These are phyloP conservation scores for Dysidea cf. avara DNA, from an alignment of 37 sponge, comb jelly and placozoan species.

Conservation along the genomic window DNA sequence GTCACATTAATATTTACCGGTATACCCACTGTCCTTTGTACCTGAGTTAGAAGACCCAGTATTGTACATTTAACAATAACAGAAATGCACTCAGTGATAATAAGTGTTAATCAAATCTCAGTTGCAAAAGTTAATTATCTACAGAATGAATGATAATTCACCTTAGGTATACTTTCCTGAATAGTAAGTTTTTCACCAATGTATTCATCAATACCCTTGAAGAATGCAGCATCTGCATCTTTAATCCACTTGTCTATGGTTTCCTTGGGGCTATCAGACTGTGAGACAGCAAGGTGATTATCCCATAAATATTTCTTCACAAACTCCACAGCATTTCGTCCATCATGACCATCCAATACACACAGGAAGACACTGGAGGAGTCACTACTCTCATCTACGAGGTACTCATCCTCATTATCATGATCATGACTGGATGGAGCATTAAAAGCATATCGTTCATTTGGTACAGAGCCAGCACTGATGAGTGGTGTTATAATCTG, in stretches of 20 bases:
- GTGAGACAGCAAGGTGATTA: no score
- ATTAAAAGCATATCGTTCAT: constrained; percentile 52
- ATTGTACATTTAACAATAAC: no score
- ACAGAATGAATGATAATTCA: no score
- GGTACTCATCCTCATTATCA: constrained; percentile 50
- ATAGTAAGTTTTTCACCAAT: constrained; percentile 43
- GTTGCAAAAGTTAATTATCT: no score
- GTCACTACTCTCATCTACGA: no score
- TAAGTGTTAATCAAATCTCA: no score
- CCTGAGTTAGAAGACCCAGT: no score
- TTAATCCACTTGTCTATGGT: constrained; percentile 41
- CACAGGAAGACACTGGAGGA: constrained; percentile 11
- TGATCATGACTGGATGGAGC: constrained; percentile 32
- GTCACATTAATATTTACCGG: no score
- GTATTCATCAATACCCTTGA: constrained; percentile 11
- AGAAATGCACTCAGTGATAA: no score
- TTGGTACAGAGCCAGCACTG: constrained; percentile 35
- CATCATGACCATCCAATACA: constrained; percentile 96
- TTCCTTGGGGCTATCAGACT: background rate
- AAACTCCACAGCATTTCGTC: constrained; percentile 61
- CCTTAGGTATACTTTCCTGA: constrained; percentile 35
- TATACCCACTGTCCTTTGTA: no score
- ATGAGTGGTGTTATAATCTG: no score
- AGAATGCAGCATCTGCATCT: constrained; percentile 61
- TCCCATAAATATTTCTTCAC: constrained; percentile 31